phyloP scores from a whole-genome alignment of 2,888 invertebrate genomes.

The Machimus atricapillus region DNA sequence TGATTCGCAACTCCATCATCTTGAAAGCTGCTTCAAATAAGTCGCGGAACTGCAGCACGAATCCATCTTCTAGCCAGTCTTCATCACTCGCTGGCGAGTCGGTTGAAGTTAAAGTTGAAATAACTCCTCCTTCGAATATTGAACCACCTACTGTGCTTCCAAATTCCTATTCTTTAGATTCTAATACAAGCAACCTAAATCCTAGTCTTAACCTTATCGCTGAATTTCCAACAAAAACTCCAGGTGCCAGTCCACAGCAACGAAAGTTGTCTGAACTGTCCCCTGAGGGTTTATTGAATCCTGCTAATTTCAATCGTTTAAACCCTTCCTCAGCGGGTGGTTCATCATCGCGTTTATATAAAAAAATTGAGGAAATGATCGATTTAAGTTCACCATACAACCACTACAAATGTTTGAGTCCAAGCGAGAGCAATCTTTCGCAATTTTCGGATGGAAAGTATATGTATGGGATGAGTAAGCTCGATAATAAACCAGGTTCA shows the following conservation, averaged over 20 bases:
- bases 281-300: constrained; percentile 57
- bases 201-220: constrained; percentile 51
- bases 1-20: constrained; percentile 64
- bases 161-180: constrained; percentile 61
- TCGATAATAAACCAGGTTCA: constrained; percentile 61
- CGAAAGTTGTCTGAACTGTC: constrained; percentile 60
- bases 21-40: constrained; percentile 57
- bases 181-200: constrained; percentile 59
- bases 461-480: constrained; percentile 52
- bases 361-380: constrained; percentile 62
- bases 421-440: constrained; percentile 66
- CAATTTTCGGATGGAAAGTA: constrained; percentile 60
- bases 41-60: constrained; percentile 59
- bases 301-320: constrained; percentile 59
- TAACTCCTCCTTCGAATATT: constrained; percentile 58
- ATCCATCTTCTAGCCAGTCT: constrained; percentile 62
- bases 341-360: constrained; percentile 60
- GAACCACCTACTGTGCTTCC: constrained; percentile 53
- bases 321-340: constrained; percentile 55
- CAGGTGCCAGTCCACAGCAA: constrained; percentile 47
- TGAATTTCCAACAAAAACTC: constrained; percentile 45
- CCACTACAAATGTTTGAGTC: constrained; percentile 76
- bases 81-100: constrained; percentile 61
- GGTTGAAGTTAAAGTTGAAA: constrained; percentile 62
- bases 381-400: constrained; percentile 78